phyloP scores from a whole-genome alignment of 2,888 invertebrate genomes.

The Hesperia comma region DNA sequence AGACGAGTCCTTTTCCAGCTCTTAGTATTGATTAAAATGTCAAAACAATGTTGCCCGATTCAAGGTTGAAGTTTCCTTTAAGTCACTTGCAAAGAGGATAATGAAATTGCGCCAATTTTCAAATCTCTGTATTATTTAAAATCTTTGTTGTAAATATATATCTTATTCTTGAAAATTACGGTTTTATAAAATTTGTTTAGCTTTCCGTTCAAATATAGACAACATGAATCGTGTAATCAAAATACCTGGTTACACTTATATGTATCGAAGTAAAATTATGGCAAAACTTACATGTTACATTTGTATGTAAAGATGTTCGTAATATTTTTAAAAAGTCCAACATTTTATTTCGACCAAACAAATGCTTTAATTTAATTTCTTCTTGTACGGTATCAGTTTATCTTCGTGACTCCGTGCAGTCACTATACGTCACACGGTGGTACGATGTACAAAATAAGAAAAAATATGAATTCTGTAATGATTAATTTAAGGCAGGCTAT shows the following conservation, averaged over 20 bases:
- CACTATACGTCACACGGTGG: constrained; percentile 64
- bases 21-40: constrained; percentile 39
- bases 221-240: too few species aligned
- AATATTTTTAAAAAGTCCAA: too few species aligned
- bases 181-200: too few species aligned
- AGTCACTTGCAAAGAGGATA: background rate
- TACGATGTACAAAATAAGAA: constrained; percentile 57
- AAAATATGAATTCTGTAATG: constrained; percentile 39
- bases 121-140: too few species aligned
- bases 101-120: too few species aligned
- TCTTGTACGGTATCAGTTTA: constrained; percentile 16
- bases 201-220: too few species aligned
- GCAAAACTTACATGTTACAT: background rate
- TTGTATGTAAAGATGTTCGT: too few species aligned
- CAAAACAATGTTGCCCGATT: constrained; percentile 32
- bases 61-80: background rate
- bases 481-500: constrained; percentile 30
- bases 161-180: too few species aligned
- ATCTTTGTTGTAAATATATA: too few species aligned
- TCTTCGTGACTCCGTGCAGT: constrained; percentile 30
- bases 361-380: constrained; percentile 3
- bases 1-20: constrained; percentile 14
- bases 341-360: background rate
- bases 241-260: background rate
- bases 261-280: background rate